Conservation (phyloP, 2,113 vertebrate species). For the Chinchilla lanigera region DNA sequence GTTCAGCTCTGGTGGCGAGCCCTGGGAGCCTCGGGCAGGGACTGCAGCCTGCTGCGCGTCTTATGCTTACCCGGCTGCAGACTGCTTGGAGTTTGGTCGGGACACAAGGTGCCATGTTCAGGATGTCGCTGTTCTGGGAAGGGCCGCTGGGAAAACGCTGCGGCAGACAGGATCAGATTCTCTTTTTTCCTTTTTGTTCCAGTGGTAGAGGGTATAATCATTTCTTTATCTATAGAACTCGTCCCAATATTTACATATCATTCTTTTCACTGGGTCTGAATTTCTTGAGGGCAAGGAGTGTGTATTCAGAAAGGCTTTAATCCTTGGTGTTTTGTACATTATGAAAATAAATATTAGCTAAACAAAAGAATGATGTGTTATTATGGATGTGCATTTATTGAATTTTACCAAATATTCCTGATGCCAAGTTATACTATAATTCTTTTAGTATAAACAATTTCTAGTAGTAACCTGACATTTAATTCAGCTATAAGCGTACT, state of each 20-base stretch:
- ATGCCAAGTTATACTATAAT: slow-evolving; percentile 4
- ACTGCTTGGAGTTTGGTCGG: not conserved
- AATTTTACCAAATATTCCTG: slow-evolving; percentile 33
- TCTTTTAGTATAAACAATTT: slow-evolving; percentile 35
- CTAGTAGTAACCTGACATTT: not conserved
- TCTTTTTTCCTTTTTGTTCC: not conserved
- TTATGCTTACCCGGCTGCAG: not conserved
- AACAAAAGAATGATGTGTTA: not conserved
- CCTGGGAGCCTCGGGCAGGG: not conserved
- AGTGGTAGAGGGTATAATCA: not conserved
- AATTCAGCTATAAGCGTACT: not conserved
- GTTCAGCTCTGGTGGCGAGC: not conserved
- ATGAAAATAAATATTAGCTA: not conserved
- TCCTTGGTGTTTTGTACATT: not conserved
- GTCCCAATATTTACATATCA: not conserved
- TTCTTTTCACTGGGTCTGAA: slow-evolving; percentile 5
- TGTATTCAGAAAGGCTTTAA: slow-evolving; percentile 43
- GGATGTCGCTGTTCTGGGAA: not conserved
- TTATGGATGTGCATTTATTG: not conserved
- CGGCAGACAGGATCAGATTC: not conserved
- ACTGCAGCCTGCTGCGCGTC: not conserved
- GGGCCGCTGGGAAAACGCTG: not conserved
- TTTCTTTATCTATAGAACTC: not conserved
- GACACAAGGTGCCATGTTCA: not conserved
- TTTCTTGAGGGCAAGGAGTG: not conserved